phyloP scores from a whole-genome alignment of 2,888 invertebrate species.

The Parnassius orleans region DNA sequence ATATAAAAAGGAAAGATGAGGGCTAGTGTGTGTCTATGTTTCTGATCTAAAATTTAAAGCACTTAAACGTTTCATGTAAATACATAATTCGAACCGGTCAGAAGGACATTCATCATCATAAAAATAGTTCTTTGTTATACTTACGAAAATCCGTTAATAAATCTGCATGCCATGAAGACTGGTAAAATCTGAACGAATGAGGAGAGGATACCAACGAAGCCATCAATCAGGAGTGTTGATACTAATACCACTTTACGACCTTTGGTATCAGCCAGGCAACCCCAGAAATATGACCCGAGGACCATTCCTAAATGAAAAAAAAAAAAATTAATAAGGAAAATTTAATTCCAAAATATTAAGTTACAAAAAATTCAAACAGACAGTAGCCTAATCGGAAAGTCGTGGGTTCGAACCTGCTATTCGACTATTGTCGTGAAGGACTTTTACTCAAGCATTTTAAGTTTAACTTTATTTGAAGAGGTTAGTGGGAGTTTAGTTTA shows the following conservation, averaged over 20 bases:
- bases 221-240: slow-evolving; percentile 87
- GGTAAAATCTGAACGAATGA: slow-evolving; percentile 87
- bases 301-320: slow-evolving; percentile 84
- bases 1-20: too few species aligned
- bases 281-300: slow-evolving; percentile 92
- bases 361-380: too few species aligned
- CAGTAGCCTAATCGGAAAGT: too few species aligned
- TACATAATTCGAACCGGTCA: too few species aligned
- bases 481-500: too few species aligned
- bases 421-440: too few species aligned
- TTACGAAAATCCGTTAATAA: slow-evolving; percentile 91
- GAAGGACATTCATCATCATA: not conserved
- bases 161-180: slow-evolving; percentile 86
- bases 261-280: slow-evolving; percentile 90
- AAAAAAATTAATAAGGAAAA: not conserved
- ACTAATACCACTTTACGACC: slow-evolving; percentile 89
- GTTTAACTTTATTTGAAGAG: too few species aligned
- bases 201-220: slow-evolving; percentile 85
- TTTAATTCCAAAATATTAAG: not conserved
- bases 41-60: too few species aligned
- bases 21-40: too few species aligned
- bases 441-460: too few species aligned
- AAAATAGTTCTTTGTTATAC: slow-evolving; percentile 46
- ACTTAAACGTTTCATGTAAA: too few species aligned
- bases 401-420: too few species aligned